phyloP scores from a whole-genome alignment of 2,888 invertebrate genomes.

The Ophion ventricosus region DNA sequence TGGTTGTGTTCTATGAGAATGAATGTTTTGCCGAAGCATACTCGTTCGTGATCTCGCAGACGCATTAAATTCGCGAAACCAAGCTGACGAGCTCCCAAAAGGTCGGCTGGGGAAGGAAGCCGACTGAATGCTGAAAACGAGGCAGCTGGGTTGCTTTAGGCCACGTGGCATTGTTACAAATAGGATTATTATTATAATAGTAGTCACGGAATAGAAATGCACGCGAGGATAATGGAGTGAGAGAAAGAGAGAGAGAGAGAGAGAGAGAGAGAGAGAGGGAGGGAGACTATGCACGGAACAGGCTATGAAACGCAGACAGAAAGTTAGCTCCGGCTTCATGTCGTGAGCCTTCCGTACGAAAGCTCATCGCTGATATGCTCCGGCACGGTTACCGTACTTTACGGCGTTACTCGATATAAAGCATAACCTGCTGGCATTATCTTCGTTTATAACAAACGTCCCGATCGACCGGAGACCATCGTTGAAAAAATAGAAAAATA shows the following conservation, averaged over 20 bases:
- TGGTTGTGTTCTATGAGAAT: background rate
- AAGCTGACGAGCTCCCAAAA: slow-evolving; percentile 16
- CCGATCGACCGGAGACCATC: slow-evolving; percentile 1
- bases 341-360: slow-evolving; percentile 33
- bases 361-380: slow-evolving; percentile 38
- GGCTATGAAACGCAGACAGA: no score
- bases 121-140: slow-evolving; percentile 62
- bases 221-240: background rate
- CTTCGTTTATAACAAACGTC: background rate
- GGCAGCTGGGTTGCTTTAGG: slow-evolving; percentile 35
- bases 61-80: slow-evolving; percentile 30
- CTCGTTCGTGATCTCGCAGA: background rate
- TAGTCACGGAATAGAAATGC: slow-evolving; percentile 47
- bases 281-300: background rate
- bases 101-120: slow-evolving; percentile 55
- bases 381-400: slow-evolving; percentile 27
- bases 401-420: slow-evolving; percentile 31
- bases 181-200: slow-evolving; percentile 71
- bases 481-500: background rate
- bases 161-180: slow-evolving; percentile 67
- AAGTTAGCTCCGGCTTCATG: slow-evolving; percentile 21
- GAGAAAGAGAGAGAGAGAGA: slow-evolving; percentile 18
- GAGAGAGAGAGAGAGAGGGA: slow-evolving; percentile 1
- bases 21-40: background rate
- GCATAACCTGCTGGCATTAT: slow-evolving; percentile 29